A percentile compares a stretch with the other conserved stretches of the same genome.
Conservation (phyloP, 2,797 vertebrate genomes). For the Coendou prehensilis region DNA sequence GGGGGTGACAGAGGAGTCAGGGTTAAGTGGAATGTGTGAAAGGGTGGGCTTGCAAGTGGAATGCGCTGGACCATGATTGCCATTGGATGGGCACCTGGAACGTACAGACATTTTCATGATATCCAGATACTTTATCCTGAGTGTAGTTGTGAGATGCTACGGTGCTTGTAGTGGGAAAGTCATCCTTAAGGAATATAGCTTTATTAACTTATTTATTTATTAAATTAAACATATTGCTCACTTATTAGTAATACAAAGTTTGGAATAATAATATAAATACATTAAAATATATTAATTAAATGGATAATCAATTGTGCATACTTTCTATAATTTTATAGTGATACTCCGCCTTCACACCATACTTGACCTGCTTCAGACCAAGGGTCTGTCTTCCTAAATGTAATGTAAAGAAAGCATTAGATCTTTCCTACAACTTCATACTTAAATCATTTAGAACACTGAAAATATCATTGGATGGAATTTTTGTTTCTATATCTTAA, state of each 20-base stretch:
- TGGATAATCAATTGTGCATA: not conserved
- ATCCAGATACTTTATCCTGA: not conserved
- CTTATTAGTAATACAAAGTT: not conserved
- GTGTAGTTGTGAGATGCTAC: not conserved
- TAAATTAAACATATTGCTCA: not conserved
- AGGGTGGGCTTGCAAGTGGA: not conserved
- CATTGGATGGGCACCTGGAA: not conserved
- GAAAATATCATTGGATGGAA: not conserved
- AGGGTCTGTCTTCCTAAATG: not conserved
- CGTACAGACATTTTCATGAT: not conserved
- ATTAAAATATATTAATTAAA: not conserved
- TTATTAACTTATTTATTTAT: not conserved
- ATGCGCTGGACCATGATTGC: not conserved
- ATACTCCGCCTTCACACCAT: not conserved
- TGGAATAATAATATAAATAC: not conserved
- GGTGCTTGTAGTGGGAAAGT: not conserved
- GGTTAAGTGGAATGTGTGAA: not conserved
- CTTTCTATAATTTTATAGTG: not conserved
- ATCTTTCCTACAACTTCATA: not conserved
- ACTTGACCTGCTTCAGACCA: not conserved
- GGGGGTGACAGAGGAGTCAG: not conserved
- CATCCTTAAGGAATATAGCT: not conserved
- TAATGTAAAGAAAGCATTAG: not conserved
- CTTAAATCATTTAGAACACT: not conserved
- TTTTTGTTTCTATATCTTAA: not conserved